Conservation (phyloP, 1,140 invertebrate species). For the Habropoda laboriosa region DNA sequence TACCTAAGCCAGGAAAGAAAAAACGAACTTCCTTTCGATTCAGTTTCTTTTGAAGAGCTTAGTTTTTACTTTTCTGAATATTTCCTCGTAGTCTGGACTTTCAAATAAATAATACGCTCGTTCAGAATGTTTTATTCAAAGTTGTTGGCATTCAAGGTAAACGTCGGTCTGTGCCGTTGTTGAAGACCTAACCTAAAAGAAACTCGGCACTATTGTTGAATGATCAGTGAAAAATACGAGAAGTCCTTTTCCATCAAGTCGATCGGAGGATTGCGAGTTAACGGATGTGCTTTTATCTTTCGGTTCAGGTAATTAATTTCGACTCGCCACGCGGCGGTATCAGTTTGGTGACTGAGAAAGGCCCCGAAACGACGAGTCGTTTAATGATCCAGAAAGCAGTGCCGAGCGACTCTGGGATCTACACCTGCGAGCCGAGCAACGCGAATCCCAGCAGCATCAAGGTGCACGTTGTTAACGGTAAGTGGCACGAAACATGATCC, state of each 20-base stretch:
- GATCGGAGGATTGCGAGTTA: too few relatives aligned
- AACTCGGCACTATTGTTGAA: too few relatives aligned
- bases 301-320: constrained; percentile 81
- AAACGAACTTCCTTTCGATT: not conserved
- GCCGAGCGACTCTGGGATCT: constrained; percentile 83
- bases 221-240: not conserved
- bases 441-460: constrained; percentile 84
- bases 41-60: not conserved
- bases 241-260: too few relatives aligned
- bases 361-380: constrained; percentile 83
- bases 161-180: too few relatives aligned
- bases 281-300: constrained; percentile 10
- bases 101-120: too few relatives aligned
- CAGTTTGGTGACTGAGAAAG: constrained; percentile 84
- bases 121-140: too few relatives aligned
- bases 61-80: not conserved
- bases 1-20: not conserved
- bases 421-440: constrained; percentile 85
- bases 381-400: constrained; percentile 84
- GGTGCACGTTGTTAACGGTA: constrained; percentile 86
- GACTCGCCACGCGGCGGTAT: constrained; percentile 83
- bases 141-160: too few relatives aligned
- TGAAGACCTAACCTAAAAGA: too few relatives aligned
- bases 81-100: too few relatives aligned
- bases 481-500: constrained; percentile 49